Conservation (phyloP, 2,797 vertebrate species). For the Sebastes hubbsi region DNA sequence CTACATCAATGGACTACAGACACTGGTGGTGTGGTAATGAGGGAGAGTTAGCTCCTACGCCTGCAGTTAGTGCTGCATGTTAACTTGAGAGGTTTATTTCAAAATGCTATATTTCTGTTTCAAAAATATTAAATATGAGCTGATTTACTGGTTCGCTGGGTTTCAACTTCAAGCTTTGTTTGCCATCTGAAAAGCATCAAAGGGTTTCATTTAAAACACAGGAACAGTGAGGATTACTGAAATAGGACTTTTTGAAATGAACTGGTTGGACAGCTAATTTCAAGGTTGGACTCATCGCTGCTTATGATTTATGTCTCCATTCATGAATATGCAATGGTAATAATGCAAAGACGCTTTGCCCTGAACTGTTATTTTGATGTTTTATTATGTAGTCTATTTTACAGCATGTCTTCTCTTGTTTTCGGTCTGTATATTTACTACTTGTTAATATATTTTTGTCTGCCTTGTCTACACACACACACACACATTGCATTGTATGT, state of each 20-base stretch:
- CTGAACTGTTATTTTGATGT: background rate
- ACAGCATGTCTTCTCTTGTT: background rate
- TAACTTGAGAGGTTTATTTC: background rate
- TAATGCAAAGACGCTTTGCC: background rate
- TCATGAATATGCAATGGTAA: background rate
- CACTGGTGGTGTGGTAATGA: background rate
- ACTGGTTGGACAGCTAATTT: background rate
- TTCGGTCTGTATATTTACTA: background rate
- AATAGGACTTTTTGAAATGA: background rate
- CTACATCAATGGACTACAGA: constrained; percentile 45
- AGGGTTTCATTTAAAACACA: background rate
- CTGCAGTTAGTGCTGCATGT: background rate
- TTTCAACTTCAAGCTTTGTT: background rate
- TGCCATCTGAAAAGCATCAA: background rate
- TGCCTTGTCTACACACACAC: background rate
- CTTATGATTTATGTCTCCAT: background rate
- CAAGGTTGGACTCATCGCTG: background rate
- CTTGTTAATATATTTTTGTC: background rate
- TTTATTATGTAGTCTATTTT: background rate
- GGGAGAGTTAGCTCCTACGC: background rate
- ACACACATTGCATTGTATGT: background rate
- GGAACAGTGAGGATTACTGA: background rate
- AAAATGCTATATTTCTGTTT: background rate
- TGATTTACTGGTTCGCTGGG: background rate
- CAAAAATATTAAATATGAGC: background rate